A percentile compares a stretch with the other conserved stretches of the same genome.
Conservation (phyloP, 2,113 vertebrate species). For the Diglossa brunneiventris region DNA sequence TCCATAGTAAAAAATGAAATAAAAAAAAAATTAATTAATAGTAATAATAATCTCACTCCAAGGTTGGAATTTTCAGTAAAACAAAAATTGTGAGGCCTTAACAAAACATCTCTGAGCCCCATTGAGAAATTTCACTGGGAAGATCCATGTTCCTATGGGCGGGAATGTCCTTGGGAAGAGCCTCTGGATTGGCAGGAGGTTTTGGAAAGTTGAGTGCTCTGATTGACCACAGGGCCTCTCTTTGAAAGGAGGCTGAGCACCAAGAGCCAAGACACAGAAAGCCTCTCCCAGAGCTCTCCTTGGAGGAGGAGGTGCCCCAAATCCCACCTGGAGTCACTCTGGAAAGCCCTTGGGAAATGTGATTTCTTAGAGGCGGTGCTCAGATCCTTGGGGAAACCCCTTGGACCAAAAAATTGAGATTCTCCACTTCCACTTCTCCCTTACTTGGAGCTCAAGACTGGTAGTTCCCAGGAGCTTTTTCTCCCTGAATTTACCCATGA, state of each 20-base stretch:
- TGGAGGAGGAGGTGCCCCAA: background rate
- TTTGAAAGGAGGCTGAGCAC: background rate
- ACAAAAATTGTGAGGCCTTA: background rate
- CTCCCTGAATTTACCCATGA: background rate
- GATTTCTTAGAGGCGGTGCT: background rate
- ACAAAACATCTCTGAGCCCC: background rate
- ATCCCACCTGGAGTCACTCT: rapidly evolving
- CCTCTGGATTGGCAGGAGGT: background rate
- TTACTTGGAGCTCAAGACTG: background rate
- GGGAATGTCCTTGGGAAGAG: background rate
- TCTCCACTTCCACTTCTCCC: background rate
- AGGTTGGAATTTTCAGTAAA: background rate
- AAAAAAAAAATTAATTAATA: background rate
- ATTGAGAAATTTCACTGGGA: background rate
- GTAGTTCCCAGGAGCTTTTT: background rate
- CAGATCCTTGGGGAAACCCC: background rate
- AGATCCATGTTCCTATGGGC: background rate
- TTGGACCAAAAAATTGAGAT: background rate
- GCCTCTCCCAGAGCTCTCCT: background rate
- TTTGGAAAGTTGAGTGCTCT: background rate
- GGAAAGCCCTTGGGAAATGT: background rate
- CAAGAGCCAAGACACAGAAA: background rate
- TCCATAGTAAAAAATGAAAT: background rate
- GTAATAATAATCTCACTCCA: background rate
- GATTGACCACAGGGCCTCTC: conserved; percentile 7